These are phyloP conservation scores for Noctua janthe DNA, from an alignment of 2,888 invertebrate genomes.

Conservation along the genomic window DNA sequence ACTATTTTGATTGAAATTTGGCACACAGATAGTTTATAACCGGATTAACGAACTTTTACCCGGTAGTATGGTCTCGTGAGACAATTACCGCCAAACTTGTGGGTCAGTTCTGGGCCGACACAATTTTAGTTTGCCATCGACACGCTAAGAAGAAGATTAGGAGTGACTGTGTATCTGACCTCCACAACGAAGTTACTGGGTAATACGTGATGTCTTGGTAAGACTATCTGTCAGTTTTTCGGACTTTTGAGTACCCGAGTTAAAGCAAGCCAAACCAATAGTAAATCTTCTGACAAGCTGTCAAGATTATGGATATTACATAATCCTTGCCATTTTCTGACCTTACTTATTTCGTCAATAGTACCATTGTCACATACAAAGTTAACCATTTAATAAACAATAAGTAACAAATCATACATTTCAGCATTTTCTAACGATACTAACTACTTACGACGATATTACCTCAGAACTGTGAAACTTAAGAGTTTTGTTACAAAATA, in stretches of 20 bases:
- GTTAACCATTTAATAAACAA: background rate
- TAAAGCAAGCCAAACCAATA: background rate
- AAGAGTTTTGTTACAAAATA: slow-evolving; percentile 47
- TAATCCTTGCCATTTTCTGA: background rate
- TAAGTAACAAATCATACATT: slow-evolving; percentile 27
- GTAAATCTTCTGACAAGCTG: background rate
- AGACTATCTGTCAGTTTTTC: background rate
- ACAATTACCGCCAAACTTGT: too few species aligned
- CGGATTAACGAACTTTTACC: too few species aligned
- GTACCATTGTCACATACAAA: background rate
- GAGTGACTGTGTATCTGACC: background rate
- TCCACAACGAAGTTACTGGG: background rate
- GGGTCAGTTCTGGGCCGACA: too few species aligned
- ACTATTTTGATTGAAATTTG: too few species aligned
- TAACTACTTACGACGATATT: slow-evolving; percentile 29
- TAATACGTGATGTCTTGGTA: background rate
- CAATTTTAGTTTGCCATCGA: too few species aligned
- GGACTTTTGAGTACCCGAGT: background rate
- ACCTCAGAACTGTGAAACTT: slow-evolving; percentile 48
- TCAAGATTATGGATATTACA: background rate
- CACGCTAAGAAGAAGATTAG: too few species aligned
- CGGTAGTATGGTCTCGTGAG: too few species aligned
- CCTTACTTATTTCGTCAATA: background rate
- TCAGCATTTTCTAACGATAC: slow-evolving; percentile 18
- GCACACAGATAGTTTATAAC: too few species aligned